Evolutionary conservation across 2,888 invertebrate species (phyloP).

Genomic region (Scrobipalpa atriplicella): DNA sequence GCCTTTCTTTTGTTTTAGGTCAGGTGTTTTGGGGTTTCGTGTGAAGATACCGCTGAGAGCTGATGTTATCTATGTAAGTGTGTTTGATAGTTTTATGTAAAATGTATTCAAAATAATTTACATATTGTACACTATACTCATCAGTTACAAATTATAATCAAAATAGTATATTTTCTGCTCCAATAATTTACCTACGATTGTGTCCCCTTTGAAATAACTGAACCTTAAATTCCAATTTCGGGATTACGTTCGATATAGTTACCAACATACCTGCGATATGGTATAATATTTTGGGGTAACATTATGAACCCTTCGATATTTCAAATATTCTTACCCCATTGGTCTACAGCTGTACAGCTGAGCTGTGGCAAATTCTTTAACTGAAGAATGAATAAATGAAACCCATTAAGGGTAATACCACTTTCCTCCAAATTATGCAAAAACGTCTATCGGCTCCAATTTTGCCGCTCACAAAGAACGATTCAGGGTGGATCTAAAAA

Average conservation of each 20-base stretch:
- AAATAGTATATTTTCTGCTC: neutral
- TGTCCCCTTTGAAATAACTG: conserved; percentile 20
- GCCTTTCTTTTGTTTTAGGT: conserved; percentile 21
- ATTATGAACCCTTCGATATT: too few relatives aligned
- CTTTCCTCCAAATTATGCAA: conserved; percentile 2
- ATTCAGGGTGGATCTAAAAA: neutral
- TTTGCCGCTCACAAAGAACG: neutral
- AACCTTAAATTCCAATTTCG: conserved; percentile 22
- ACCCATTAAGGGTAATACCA: neutral
- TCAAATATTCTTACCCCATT: too few relatives aligned
- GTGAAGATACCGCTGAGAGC: neutral
- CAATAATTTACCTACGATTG: neutral
- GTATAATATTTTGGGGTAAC: too few relatives aligned
- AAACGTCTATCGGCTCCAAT: conserved; percentile 12
- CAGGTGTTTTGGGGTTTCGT: conserved; percentile 10
- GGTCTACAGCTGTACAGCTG: too few relatives aligned
- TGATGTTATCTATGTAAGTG: conserved; percentile 19
- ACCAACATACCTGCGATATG: neutral
- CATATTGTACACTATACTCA: too few relatives aligned
- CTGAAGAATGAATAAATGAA: neutral
- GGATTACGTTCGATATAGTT: neutral
- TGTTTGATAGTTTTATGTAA: too few relatives aligned
- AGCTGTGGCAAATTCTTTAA: too few relatives aligned
- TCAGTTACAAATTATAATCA: neutral
- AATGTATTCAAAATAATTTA: too few relatives aligned